These are phyloP conservation scores for Lapara coniferarum DNA, from an alignment of 2,888 invertebrate genomes.

Conservation along the genomic window DNA sequence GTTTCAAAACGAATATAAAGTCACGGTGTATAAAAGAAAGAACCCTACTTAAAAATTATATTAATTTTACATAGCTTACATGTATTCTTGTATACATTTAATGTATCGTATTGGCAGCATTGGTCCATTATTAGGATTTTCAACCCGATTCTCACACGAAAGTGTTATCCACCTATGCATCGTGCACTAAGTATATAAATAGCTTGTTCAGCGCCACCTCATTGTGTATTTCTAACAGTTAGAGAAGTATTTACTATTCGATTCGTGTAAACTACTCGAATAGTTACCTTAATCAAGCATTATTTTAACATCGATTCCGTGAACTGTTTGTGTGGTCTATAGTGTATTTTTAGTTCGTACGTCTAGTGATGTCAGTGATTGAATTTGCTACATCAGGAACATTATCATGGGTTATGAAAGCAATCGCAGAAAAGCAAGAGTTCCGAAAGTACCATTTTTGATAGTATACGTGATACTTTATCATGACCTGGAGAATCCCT, in stretches of 20 bases:
- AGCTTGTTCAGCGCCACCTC: conserved; percentile 3
- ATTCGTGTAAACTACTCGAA: conserved; percentile 4
- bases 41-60: too few species aligned
- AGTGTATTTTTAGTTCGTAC: background rate
- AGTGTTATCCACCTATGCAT: background rate
- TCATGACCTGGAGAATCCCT: too few species aligned
- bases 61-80: too few species aligned
- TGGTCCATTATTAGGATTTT: background rate
- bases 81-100: too few species aligned
- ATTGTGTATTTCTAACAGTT: conserved; percentile 13
- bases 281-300: conserved; percentile 12
- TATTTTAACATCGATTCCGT: conserved; percentile 13
- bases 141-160: background rate
- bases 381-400: background rate
- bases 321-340: conserved; percentile 14
- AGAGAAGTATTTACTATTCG: conserved; percentile 18
- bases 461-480: too few species aligned
- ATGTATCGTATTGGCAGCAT: background rate
- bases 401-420: too few species aligned
- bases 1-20: too few species aligned
- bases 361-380: too few species aligned
- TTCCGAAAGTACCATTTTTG: too few species aligned
- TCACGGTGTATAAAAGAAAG: too few species aligned
- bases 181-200: conserved; percentile 12
- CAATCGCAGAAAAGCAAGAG: too few species aligned